Evolutionary conservation across 2,888 invertebrate species (phyloP), one percentile per base, ranked within the genome.

Genomic region (Agrotis clavis): DNA sequence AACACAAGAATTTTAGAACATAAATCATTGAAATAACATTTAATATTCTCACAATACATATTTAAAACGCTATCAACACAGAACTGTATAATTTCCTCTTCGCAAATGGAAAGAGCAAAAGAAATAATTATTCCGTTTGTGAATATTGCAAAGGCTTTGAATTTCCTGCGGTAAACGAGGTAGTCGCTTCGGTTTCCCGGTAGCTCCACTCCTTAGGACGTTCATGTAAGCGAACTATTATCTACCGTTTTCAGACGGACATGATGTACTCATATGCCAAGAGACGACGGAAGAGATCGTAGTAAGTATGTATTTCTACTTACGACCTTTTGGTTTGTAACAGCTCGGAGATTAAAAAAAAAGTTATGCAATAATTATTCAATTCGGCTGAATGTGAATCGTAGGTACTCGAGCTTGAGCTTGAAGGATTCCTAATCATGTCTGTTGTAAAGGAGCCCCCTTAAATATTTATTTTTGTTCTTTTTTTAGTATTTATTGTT

Each of bases 151-250:
- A 81, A 77, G 75, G 70, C 66, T 79, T 87, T 82, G 70, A 86
- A 87, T 84, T 87, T 86, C 87, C 88, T 85, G 81, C 59, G 76
- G 84, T 70, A 81, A 86, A 83, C 60, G 79, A 79, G 80, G 79
- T 83, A 74, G 67, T 66, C 74, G 65, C 74, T 73, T 78, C 64
- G 62, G 80, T 82, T 86, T 83, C 77, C 83, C 64, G 73, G 59
- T 13, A 75, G 60, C 57, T 57, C 35, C 51, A 18, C 62, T 61
- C 57, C 45, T 47, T 41, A 59, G 48, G 56, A 71, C 41, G 61
- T 67, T 57, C 69, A 14, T 70, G 67, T 74, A 59, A 56, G 65
- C 53, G 64, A 71, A 71, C 79, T 79, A 71, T 73, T 73, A n/a
- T n/a, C n/a, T n/a, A 79, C 74, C 35, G 59, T 51, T 56, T 78